Conservation (phyloP, 2,888 invertebrate species). For the Glaucopsyche alexis region DNA sequence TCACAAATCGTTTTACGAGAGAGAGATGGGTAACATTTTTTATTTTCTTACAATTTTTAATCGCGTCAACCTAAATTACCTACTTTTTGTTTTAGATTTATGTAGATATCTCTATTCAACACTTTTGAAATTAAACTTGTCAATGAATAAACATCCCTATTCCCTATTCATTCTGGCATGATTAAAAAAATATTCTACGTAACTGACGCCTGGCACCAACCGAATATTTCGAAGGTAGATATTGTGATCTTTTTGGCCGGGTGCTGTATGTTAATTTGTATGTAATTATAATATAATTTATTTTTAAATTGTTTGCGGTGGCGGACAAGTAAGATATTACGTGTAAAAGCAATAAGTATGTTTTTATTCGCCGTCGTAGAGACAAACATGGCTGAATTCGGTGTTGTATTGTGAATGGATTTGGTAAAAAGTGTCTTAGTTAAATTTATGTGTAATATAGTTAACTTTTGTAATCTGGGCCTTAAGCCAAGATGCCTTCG, state of each 20-base stretch:
- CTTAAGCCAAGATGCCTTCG: not conserved
- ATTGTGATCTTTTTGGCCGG: conserved; percentile 36
- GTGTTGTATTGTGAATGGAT: conserved; percentile 75
- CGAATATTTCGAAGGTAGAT: not conserved
- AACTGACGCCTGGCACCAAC: not conserved
- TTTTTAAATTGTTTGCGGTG: conserved; percentile 72
- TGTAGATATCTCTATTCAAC: too few relatives aligned
- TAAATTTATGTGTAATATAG: not conserved
- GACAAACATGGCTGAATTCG: conserved; percentile 64
- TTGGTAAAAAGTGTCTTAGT: conserved; percentile 60
- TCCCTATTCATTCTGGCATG: too few relatives aligned
- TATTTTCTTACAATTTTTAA: too few relatives aligned
- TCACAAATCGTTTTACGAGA: too few relatives aligned
- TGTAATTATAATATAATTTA: conserved; percentile 48
- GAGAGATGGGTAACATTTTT: too few relatives aligned
- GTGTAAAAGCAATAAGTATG: conserved; percentile 79
- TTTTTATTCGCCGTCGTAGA: conserved; percentile 70
- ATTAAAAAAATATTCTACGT: too few relatives aligned
- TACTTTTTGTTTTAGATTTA: too few relatives aligned
- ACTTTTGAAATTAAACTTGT: too few relatives aligned
- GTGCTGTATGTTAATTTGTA: conserved; percentile 50
- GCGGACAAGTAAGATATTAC: conserved; percentile 69
- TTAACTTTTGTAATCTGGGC: not conserved
- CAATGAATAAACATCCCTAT: too few relatives aligned
- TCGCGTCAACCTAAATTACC: too few relatives aligned